Conservation (phyloP, 2,888 invertebrate species). For the Catocala nupta region DNA sequence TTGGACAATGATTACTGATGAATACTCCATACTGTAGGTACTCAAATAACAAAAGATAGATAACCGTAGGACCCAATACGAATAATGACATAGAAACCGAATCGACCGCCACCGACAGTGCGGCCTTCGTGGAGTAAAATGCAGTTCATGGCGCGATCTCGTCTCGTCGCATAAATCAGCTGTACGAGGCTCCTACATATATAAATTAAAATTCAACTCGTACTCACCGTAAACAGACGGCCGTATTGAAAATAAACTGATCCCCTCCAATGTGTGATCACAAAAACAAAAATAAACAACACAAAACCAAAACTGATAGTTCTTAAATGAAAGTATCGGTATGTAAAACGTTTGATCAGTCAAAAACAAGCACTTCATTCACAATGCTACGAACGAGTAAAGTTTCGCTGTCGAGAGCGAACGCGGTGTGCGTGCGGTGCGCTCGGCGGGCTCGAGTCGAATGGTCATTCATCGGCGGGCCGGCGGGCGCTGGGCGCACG, state of each 20-base stretch:
- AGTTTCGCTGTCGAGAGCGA: conserved; percentile 71
- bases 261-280: conserved; percentile 81
- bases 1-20: background rate
- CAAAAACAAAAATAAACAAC: conserved; percentile 80
- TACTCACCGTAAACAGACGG: conserved; percentile 83
- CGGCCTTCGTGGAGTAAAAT: conserved; percentile 77
- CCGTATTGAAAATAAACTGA: conserved; percentile 78
- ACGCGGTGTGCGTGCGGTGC: conserved; percentile 67
- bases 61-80: conserved; percentile 52
- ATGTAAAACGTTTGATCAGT: conserved; percentile 63
- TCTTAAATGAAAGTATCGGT: conserved; percentile 65
- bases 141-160: conserved; percentile 76
- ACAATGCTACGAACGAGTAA: conserved; percentile 73
- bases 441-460: conserved; percentile 74
- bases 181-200: conserved; percentile 70
- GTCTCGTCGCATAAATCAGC: conserved; percentile 77
- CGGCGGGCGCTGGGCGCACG: conserved; percentile 21
- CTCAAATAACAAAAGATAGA: conserved; percentile 27
- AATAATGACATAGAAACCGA: conserved; percentile 70
- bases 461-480: conserved; percentile 54
- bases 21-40: conserved; percentile 10
- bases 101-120: conserved; percentile 62
- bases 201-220: conserved; percentile 77
- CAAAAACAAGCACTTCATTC: conserved; percentile 76
- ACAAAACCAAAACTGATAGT: conserved; percentile 77